phyloP scores from a whole-genome alignment of 2,113 vertebrate species.

The Peromyscus leucopus region DNA sequence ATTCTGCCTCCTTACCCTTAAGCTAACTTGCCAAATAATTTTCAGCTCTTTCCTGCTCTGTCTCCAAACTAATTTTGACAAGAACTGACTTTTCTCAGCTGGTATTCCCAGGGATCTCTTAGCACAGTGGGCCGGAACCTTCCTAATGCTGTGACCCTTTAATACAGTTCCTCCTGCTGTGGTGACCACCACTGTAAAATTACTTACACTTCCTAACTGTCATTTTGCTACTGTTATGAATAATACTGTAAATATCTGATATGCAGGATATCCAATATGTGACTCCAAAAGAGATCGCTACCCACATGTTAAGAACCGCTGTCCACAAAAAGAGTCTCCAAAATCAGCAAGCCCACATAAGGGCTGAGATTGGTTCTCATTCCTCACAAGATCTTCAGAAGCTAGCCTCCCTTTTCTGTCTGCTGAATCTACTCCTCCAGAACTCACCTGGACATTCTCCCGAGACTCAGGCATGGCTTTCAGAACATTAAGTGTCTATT shows the following conservation, averaged over 20 bases:
- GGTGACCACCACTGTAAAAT: neutral
- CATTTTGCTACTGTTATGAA: neutral
- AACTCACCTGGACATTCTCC: neutral
- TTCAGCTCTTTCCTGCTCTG: neutral
- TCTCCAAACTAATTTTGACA: neutral
- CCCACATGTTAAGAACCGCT: neutral
- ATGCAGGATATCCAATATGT: neutral
- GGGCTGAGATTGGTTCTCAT: neutral
- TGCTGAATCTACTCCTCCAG: neutral
- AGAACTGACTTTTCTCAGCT: neutral
- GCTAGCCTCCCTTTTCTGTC: neutral
- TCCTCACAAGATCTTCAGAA: neutral
- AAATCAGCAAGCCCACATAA: neutral
- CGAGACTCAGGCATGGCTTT: neutral
- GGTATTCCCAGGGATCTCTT: neutral
- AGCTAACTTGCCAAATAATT: neutral
- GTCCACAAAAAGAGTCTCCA: neutral
- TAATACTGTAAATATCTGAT: neutral
- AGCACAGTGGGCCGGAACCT: neutral
- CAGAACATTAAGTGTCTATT: neutral
- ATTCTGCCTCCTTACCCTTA: constrained; percentile 20
- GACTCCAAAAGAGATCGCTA: neutral
- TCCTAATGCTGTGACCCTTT: neutral
- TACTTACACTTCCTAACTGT: neutral
- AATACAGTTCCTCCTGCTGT: neutral